phyloP scores from a whole-genome alignment of 2,113 vertebrate genomes.

The Forbesichthys agassizii region DNA sequence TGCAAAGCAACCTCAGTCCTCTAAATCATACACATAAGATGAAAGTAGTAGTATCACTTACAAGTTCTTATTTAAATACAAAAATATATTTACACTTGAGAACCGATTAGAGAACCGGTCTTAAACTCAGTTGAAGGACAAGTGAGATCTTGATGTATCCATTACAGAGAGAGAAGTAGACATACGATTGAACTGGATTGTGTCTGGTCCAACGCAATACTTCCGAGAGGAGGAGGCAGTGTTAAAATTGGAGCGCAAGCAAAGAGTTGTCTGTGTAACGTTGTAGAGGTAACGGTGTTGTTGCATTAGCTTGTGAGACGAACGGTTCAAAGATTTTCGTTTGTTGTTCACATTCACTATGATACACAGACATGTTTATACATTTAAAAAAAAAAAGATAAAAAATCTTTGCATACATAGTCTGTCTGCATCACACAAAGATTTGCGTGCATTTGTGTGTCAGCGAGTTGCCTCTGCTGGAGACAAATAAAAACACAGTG shows the following conservation, averaged over 20 bases:
- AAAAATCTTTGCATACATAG: slow-evolving; percentile 29
- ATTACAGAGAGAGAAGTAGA: slow-evolving; percentile 4
- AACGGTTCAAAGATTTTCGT: slow-evolving; percentile 34
- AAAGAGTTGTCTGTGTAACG: neutral
- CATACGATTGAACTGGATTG: slow-evolving; percentile 14
- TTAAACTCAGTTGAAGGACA: neutral
- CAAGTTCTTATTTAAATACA: slow-evolving; percentile 33
- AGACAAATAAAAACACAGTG: neutral
- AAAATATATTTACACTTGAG: neutral
- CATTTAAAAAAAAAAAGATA: slow-evolving; percentile 2
- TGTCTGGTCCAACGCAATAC: slow-evolving; percentile 2
- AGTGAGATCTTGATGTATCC: slow-evolving; percentile 40
- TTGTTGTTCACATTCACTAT: neutral
- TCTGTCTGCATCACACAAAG: slow-evolving; percentile 30
- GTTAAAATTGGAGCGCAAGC: slow-evolving; percentile 16
- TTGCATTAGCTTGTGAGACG: slow-evolving; percentile 2
- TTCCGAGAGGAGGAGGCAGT: slow-evolving; percentile 4
- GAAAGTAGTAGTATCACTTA: slow-evolving; percentile 54
- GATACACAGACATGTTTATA: slow-evolving; percentile 3
- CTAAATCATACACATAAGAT: slow-evolving; percentile 25
- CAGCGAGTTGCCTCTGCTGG: slow-evolving; percentile 48
- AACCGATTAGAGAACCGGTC: no score
- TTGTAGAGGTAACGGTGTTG: no score
- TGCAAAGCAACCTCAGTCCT: neutral
- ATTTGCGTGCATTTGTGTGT: slow-evolving; percentile 22